Base-by-base conservation (phyloP, 2,797 vertebrate species). In the Melanotaenia boesemani region DNA sequence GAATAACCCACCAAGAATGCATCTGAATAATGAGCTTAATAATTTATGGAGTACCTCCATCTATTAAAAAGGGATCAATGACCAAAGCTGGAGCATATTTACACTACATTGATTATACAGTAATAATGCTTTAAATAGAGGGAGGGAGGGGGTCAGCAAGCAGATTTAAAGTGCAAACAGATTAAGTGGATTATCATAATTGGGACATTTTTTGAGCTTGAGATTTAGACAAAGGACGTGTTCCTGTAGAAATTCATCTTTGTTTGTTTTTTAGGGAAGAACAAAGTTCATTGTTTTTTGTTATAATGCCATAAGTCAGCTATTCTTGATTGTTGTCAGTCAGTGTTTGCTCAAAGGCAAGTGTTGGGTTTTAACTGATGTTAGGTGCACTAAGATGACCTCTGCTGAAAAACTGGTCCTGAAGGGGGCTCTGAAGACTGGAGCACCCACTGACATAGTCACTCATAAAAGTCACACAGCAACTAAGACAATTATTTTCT, bases 41-140 rank as follows among this genome's bases (percentile, higher is more conserved):
- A 65, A 81, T 85, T 71, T 12, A 76, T 65, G 32, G 44, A 61
- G 63, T 18, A 26, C 12, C 2, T 13, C 44, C 24, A 39, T 22
- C 44, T 24, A 39, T 22, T 63, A 60, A 10, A 46, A 55, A 8
- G 22, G 32, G 15, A 63, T 56, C 56, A 70, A 36, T 2, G 5
- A 41, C 56, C 46, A 48, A 59, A 22, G 28, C 28, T 16, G 22
- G 2, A 0, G 22, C 54, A 24, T 72, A 59, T 74, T 78, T 63
- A 74, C 13, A 84, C n/a, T 39, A 26, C 22, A 24, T 22, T 54
- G 41, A 77, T 52, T 9, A 54, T 18, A 55, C 10, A 68, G 30
- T 18, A 34, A 70, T 1, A 66, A 26, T 9, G 56, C 44, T 50
- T 54, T 20, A 37, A 36, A 46, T 69, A 50, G 10, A 68, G 30